Evolutionary conservation across 92 coral and sea anemone genomes (phyloP).

Genomic region (Porites lobata): DNA sequence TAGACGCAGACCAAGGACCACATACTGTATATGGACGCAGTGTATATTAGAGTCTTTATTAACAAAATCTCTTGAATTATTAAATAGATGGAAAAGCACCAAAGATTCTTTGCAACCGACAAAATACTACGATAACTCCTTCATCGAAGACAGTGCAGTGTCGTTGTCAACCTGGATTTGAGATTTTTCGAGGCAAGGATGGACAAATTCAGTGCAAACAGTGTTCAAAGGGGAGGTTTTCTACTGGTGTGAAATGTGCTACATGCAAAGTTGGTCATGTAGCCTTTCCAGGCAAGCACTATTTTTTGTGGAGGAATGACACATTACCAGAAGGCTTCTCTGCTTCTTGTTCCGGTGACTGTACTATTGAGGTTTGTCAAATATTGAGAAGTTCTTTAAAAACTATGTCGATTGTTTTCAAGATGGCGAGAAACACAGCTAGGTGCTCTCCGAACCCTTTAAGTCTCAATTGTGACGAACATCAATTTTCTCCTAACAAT

Average conservation of each 20-base stretch:
- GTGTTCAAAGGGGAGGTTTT: slow-evolving; percentile 61
- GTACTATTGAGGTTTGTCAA: slow-evolving; percentile 65
- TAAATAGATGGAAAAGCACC: not conserved
- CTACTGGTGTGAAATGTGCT: slow-evolving; percentile 69
- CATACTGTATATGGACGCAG: too few relatives aligned
- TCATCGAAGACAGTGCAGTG: slow-evolving; percentile 26
- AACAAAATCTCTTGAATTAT: not conserved
- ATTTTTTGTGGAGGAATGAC: slow-evolving; percentile 61
- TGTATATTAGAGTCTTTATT: not conserved
- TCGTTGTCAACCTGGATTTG: slow-evolving; percentile 80
- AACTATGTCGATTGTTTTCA: too few relatives aligned
- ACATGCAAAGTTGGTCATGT: slow-evolving; percentile 75
- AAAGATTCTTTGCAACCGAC: slow-evolving; percentile 17
- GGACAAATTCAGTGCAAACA: slow-evolving; percentile 24
- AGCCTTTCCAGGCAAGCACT: slow-evolving; percentile 85
- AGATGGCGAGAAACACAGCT: too few relatives aligned
- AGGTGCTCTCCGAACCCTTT: too few relatives aligned
- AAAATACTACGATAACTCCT: not conserved
- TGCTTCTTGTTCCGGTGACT: slow-evolving; percentile 78
- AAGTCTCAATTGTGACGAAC: too few relatives aligned
- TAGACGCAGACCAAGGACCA: too few relatives aligned
- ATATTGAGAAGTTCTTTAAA: too few relatives aligned
- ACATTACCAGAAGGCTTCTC: slow-evolving; percentile 75
- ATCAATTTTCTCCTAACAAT: too few relatives aligned
- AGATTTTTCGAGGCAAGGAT: slow-evolving; percentile 7